These are phyloP conservation scores for Microctonus hyperodae DNA, from an alignment of 2,888 invertebrate species.

Conservation along the genomic window DNA sequence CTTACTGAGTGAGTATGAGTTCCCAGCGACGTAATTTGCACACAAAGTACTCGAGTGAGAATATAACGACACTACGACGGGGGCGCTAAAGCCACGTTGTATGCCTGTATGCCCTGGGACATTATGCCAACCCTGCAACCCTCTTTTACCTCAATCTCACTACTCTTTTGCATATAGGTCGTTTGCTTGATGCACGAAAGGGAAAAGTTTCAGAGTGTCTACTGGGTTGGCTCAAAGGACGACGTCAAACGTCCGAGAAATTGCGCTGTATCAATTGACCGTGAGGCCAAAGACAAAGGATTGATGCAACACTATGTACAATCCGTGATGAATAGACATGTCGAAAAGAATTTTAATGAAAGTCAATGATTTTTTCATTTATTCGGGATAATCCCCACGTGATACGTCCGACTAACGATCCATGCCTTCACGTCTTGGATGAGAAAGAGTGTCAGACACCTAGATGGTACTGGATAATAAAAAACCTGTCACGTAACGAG, in stretches of 20 bases:
- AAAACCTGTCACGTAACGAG: conserved; percentile 63
- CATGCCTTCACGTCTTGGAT: not conserved
- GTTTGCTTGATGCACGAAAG: conserved; percentile 37
- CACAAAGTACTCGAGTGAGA: conserved; percentile 58
- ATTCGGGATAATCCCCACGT: conserved; percentile 4
- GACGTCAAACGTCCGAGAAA: conserved; percentile 12
- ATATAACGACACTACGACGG: conserved; percentile 34
- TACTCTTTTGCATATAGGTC: conserved; percentile 43
- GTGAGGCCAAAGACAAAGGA: not conserved
- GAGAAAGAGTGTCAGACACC: conserved; percentile 3
- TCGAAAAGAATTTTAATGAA: not conserved
- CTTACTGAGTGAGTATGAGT: conserved; percentile 39
- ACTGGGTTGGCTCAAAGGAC: conserved; percentile 3
- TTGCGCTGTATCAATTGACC: conserved; percentile 6
- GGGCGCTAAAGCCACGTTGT: conserved; percentile 40
- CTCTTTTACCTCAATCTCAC: conserved; percentile 1
- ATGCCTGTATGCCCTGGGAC: conserved; percentile 44
- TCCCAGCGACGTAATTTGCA: conserved; percentile 58
- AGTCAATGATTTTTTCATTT: not conserved
- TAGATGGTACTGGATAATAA: conserved; percentile 59
- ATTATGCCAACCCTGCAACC: conserved; percentile 54
- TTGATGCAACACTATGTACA: not conserved
- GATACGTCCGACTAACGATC: conserved; percentile 9
- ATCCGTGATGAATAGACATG: not conserved
- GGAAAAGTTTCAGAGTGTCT: conserved; percentile 28